Evolutionary conservation across 2,888 invertebrate species (phyloP).

Genomic region (Xanthostigma xanthostigma): DNA sequence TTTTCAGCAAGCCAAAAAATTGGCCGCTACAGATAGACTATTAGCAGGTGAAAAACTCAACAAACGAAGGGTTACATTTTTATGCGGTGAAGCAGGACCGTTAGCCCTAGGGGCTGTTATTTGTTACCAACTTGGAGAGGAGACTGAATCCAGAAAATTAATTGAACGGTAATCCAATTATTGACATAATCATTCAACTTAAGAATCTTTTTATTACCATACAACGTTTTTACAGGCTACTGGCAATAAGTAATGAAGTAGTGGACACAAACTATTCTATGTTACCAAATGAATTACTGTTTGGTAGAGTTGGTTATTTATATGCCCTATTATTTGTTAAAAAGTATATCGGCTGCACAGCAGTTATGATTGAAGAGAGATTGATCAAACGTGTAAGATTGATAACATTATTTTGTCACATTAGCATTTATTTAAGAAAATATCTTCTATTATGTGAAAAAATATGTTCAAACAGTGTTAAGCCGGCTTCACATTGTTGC

Average conservation of each 20-base stretch:
- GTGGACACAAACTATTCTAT: constrained; percentile 31
- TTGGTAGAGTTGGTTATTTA: constrained; percentile 73
- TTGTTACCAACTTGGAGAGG: constrained; percentile 36
- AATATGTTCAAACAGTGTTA: no score
- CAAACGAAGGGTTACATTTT: constrained; percentile 40
- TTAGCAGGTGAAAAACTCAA: constrained; percentile 31
- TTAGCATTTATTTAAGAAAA: no score
- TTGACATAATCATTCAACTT: neutral
- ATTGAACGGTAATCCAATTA: constrained; percentile 32
- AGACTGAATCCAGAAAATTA: constrained; percentile 33
- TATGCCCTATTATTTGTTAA: constrained; percentile 63
- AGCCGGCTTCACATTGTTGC: no score
- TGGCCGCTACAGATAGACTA: constrained; percentile 13
- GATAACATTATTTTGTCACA: no score
- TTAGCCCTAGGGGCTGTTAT: constrained; percentile 44
- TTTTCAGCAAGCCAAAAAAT: constrained; percentile 28
- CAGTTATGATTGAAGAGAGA: constrained; percentile 33
- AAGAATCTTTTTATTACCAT: neutral
- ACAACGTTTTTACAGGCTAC: constrained; percentile 30
- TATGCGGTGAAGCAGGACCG: constrained; percentile 54
- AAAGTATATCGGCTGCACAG: constrained; percentile 40
- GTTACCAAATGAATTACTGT: constrained; percentile 68
- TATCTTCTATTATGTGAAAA: no score
- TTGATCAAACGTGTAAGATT: constrained; percentile 40
- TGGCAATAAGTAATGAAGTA: constrained; percentile 36